Evolutionary conservation across 2,888 invertebrate species (phyloP).

Genomic region (Brachyptera putata): DNA sequence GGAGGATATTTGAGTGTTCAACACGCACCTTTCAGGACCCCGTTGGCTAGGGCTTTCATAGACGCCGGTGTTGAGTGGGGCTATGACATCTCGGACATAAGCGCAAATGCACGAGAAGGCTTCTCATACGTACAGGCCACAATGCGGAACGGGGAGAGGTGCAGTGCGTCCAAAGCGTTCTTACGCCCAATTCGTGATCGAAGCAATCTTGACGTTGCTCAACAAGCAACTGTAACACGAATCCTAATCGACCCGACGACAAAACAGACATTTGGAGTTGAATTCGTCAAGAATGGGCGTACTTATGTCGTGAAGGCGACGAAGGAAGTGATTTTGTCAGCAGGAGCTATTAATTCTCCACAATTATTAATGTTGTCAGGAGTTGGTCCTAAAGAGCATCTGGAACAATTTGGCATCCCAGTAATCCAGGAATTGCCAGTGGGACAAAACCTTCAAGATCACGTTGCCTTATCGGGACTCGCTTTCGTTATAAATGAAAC

Average conservation of each 20-base stretch:
- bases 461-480: conserved; percentile 44
- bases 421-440: conserved; percentile 67
- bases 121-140: conserved; percentile 47
- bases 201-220: conserved; percentile 36
- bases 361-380: conserved; percentile 53
- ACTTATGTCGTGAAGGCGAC: conserved; percentile 46
- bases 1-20: conserved; percentile 67
- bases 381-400: conserved; percentile 58
- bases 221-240: conserved; percentile 32
- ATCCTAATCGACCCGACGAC: conserved; percentile 40
- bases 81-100: conserved; percentile 35
- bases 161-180: conserved; percentile 35
- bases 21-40: conserved; percentile 59
- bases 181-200: conserved; percentile 31
- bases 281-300: conserved; percentile 43
- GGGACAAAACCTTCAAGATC: conserved; percentile 55
- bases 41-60: conserved; percentile 44
- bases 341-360: conserved; percentile 33
- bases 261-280: conserved; percentile 28
- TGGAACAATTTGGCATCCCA: conserved; percentile 55
- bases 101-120: conserved; percentile 43
- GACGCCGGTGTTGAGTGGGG: conserved; percentile 49
- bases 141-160: conserved; percentile 32
- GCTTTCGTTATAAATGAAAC: conserved; percentile 41
- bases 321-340: conserved; percentile 52